A percentile compares a stretch with the other conserved stretches of the same genome.
Conservation (phyloP, 2,113 vertebrate genomes). For the Lepisosteus osseus region DNA sequence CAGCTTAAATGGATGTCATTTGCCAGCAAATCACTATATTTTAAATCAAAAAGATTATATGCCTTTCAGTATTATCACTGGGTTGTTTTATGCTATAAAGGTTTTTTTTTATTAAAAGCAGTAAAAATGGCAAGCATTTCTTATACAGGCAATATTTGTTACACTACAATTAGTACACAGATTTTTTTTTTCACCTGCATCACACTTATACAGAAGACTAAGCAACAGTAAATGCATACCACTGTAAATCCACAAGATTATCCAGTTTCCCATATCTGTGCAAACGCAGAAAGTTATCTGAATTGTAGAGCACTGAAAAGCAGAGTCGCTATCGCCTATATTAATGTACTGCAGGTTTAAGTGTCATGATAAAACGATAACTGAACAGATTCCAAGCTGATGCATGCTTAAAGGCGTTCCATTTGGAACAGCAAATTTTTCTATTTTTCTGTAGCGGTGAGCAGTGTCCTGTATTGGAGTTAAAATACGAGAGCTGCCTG, state of each 20-base stretch:
- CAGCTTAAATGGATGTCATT: too few species aligned
- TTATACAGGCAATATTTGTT: too few species aligned
- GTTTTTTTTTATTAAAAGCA: too few species aligned
- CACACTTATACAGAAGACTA: not conserved
- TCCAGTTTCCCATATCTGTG: slow-evolving; percentile 33
- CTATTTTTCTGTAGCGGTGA: not conserved
- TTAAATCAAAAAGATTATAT: too few species aligned
- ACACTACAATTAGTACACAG: too few species aligned
- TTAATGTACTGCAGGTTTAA: slow-evolving; percentile 52
- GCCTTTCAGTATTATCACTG: too few species aligned
- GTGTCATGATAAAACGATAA: slow-evolving; percentile 46
- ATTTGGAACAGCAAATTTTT: not conserved
- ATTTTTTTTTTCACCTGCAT: slow-evolving; percentile 2
- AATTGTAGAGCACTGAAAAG: slow-evolving; percentile 47
- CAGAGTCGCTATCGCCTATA: slow-evolving; percentile 48
- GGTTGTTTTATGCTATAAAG: too few species aligned
- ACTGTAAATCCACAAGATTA: slow-evolving; percentile 33
- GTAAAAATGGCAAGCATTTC: too few species aligned
- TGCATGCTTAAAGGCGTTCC: slow-evolving; percentile 6
- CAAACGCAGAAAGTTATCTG: slow-evolving; percentile 44
- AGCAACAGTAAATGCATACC: slow-evolving; percentile 3
- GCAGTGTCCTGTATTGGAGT: not conserved
- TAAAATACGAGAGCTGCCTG: not conserved
- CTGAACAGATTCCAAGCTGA: not conserved
- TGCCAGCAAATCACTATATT: too few species aligned